phyloP scores from a whole-genome alignment of 1,140 invertebrate genomes.

The Drosophila virilis region DNA sequence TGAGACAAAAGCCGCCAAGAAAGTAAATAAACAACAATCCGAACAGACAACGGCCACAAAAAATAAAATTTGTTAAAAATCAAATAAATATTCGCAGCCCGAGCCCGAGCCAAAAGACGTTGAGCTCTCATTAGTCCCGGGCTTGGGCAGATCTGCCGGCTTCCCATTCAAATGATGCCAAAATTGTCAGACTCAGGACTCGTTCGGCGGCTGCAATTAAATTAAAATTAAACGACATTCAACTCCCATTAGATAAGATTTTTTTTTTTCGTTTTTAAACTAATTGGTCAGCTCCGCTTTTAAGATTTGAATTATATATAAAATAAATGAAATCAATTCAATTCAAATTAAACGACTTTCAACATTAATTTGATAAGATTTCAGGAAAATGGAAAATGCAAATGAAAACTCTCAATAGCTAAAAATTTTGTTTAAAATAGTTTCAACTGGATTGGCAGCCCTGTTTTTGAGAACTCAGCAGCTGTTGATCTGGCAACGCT shows the following conservation, averaged over 20 bases:
- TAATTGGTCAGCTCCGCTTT: too few relatives aligned
- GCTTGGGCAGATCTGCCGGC: background rate
- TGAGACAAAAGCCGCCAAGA: slow-evolving; percentile 23
- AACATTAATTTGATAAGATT: slow-evolving; percentile 2
- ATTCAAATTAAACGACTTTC: slow-evolving; percentile 9
- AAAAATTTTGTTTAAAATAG: too few relatives aligned
- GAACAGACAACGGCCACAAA: background rate
- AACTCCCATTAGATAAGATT: slow-evolving; percentile 1
- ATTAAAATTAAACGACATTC: slow-evolving; percentile 10
- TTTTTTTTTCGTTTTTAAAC: background rate
- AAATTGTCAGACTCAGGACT: background rate
- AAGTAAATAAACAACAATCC: slow-evolving; percentile 28
- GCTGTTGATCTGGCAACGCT: too few relatives aligned
- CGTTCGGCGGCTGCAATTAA: background rate
- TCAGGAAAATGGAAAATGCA: background rate
- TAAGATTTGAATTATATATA: too few relatives aligned
- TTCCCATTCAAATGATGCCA: slow-evolving; percentile 1
- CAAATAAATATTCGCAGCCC: background rate
- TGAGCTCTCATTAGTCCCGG: background rate
- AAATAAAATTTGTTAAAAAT: background rate
- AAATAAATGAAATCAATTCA: too few relatives aligned
- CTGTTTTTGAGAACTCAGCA: too few relatives aligned
- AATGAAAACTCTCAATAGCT: too few relatives aligned
- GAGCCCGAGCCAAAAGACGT: background rate
- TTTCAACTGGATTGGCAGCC: too few relatives aligned